phyloP scores from a whole-genome alignment of 1,140 invertebrate species.

The Eupeodes corollae region DNA sequence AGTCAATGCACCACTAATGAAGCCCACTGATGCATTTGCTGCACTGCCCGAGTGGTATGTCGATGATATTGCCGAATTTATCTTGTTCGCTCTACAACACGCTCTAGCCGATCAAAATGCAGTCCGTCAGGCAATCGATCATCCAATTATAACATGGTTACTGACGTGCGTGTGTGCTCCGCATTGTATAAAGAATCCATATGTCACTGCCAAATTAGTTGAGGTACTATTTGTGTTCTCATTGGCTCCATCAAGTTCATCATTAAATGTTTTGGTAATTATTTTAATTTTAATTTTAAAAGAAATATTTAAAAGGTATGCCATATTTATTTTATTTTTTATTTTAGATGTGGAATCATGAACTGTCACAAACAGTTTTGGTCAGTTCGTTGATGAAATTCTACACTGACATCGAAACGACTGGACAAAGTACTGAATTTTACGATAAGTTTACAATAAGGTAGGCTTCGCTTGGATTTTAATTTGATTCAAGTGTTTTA shows the following conservation, averaged over 20 bases:
- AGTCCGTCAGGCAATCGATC: conserved; percentile 65
- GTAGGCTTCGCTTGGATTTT: conserved; percentile 11
- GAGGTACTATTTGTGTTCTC: conserved; percentile 91
- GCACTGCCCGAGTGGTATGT: conserved; percentile 93
- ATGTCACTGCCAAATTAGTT: conserved; percentile 87
- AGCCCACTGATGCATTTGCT: conserved; percentile 63
- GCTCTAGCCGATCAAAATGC: conserved; percentile 65
- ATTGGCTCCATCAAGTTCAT: conserved; percentile 51
- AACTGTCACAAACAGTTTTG: conserved; percentile 67
- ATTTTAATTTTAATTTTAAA: conserved; percentile 1
- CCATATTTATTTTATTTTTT: not conserved
- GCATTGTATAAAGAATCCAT: conserved; percentile 88
- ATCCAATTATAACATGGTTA: conserved; percentile 77
- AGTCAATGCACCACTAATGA: conserved; percentile 44
- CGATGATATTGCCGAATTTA: conserved; percentile 91
- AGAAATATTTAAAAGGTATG: conserved; percentile 14
- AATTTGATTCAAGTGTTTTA: not conserved
- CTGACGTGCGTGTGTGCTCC: conserved; percentile 81
- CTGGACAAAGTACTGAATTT: conserved; percentile 93
- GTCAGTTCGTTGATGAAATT: conserved; percentile 92
- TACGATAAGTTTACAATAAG: conserved; percentile 98
- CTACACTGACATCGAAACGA: conserved; percentile 96
- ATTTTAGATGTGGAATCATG: conserved; percentile 68
- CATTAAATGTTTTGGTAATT: conserved; percentile 39
- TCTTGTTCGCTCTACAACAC: conserved; percentile 83